Conservation (phyloP, 2,797 vertebrate genomes). For the Ctenopoma multispine region DNA sequence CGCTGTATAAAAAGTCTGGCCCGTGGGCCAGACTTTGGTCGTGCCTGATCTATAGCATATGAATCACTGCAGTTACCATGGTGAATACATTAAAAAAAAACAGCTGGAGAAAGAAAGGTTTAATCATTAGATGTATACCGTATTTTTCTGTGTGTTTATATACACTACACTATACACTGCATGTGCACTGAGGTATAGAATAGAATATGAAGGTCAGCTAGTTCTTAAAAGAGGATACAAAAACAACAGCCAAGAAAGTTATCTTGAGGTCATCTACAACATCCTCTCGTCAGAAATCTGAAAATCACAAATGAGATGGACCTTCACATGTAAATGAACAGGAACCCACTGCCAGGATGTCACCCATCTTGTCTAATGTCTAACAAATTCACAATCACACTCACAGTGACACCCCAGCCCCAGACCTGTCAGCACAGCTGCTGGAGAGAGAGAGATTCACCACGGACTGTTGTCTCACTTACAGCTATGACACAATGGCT, state of each 20-base stretch:
- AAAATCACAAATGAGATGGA: slow-evolving; percentile 44
- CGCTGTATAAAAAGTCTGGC: no score
- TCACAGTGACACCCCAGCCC: slow-evolving; percentile 63
- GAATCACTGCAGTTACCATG: slow-evolving; percentile 65
- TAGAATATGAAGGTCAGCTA: slow-evolving; percentile 29
- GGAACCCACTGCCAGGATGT: slow-evolving; percentile 49
- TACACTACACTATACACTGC: neutral
- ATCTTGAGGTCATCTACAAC: slow-evolving; percentile 13
- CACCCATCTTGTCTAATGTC: slow-evolving; percentile 67
- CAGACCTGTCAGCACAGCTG: slow-evolving; percentile 75
- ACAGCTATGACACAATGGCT: slow-evolving; percentile 71
- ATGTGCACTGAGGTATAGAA: slow-evolving; percentile 6
- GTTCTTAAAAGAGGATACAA: slow-evolving; percentile 5
- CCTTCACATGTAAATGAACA: slow-evolving; percentile 63
- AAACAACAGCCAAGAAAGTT: neutral
- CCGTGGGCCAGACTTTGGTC: no score
- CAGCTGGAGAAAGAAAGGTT: slow-evolving; percentile 52
- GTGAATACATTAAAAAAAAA: slow-evolving; percentile 61
- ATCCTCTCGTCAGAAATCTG: slow-evolving; percentile 39
- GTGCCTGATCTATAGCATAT: slow-evolving; percentile 43
- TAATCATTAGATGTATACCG: slow-evolving; percentile 49
- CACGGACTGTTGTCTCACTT: slow-evolving; percentile 77
- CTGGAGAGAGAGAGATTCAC: slow-evolving; percentile 66
- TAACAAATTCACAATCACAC: slow-evolving; percentile 78
- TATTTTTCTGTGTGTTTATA: slow-evolving; percentile 11